phyloP scores from a whole-genome alignment of 2,888 invertebrate genomes.

The Laspeyria flexula region DNA sequence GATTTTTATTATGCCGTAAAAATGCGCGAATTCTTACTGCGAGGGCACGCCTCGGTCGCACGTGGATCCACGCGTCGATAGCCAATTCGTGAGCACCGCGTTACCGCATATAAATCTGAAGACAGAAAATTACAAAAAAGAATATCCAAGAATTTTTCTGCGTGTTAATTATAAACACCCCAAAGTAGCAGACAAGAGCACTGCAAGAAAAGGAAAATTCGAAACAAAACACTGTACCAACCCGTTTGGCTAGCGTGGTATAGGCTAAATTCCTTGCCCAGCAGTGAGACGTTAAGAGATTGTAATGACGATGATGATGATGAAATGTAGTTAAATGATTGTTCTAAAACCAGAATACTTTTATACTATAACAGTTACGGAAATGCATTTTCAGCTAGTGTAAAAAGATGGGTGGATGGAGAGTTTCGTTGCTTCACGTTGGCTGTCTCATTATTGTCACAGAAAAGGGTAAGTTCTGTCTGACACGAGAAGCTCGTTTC shows the following conservation, averaged over 20 bases:
- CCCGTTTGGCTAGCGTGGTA: too few relatives aligned
- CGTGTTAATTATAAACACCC: conserved; percentile 48
- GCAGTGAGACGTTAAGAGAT: too few relatives aligned
- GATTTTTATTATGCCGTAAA: conserved; percentile 82
- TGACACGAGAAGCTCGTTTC: conserved; percentile 47
- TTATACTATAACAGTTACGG: conserved; percentile 53
- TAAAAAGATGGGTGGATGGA: conserved; percentile 54
- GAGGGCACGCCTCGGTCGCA: conserved; percentile 72
- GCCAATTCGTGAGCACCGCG: conserved; percentile 68
- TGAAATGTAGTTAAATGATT: conserved; percentile 1
- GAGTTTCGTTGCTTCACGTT: conserved; percentile 55
- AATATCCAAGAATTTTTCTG: conserved; percentile 32
- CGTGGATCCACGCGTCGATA: conserved; percentile 82
- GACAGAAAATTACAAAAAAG: conserved; percentile 38
- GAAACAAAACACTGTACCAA: too few relatives aligned
- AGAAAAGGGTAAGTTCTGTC: conserved; percentile 55
- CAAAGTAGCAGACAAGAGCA: too few relatives aligned
- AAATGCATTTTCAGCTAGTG: conserved; percentile 58
- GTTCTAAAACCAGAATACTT: conserved; percentile 37
- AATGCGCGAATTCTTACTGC: conserved; percentile 78
- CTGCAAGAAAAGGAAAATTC: too few relatives aligned
- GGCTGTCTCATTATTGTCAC: conserved; percentile 65
- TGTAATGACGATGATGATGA: too few relatives aligned
- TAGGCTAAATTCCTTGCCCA: too few relatives aligned
- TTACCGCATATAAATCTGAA: conserved; percentile 51